Percentiles rank a stretch among this genome's conserved stretches.
Evolutionary conservation across 1,140 invertebrate species (phyloP).

Genomic region (Drosophila setifemur): DNA sequence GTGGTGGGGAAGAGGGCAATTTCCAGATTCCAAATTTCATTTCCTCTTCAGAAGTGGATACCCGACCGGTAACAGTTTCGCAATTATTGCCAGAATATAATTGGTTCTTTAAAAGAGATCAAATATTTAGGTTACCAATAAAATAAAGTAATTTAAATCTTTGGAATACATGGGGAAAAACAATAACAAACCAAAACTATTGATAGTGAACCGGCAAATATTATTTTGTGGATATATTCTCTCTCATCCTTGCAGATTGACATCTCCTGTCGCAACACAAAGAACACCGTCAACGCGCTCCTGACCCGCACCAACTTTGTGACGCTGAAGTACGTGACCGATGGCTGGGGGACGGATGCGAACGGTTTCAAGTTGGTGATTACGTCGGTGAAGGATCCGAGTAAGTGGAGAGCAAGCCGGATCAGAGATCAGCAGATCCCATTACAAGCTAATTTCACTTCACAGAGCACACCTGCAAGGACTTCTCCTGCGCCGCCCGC

Average conservation of each 20-base stretch:
- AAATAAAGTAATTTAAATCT: no score
- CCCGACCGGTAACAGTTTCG: no score
- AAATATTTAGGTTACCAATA: no score
- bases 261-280: constrained; percentile 94
- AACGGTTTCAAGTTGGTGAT: constrained; percentile 97
- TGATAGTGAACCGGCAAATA: constrained; percentile 27
- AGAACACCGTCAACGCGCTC: constrained; percentile 92
- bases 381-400: constrained; percentile 95
- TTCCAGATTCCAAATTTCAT: background rate
- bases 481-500: constrained; percentile 92
- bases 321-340: constrained; percentile 95
- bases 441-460: constrained; percentile 63
- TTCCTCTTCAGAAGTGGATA: no score
- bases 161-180: no score
- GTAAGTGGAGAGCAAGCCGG: constrained; percentile 85
- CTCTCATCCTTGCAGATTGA: constrained; percentile 88
- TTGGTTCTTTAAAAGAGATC: no score
- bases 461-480: constrained; percentile 93
- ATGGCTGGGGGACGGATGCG: constrained; percentile 93
- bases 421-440: background rate
- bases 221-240: constrained; percentile 15
- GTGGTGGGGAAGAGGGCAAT: background rate
- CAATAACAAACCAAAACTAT: no score
- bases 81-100: no score
- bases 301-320: constrained; percentile 96